Evolutionary conservation across 2,797 vertebrate genomes (phyloP).

Genomic region (Sebastes diaconus): DNA sequence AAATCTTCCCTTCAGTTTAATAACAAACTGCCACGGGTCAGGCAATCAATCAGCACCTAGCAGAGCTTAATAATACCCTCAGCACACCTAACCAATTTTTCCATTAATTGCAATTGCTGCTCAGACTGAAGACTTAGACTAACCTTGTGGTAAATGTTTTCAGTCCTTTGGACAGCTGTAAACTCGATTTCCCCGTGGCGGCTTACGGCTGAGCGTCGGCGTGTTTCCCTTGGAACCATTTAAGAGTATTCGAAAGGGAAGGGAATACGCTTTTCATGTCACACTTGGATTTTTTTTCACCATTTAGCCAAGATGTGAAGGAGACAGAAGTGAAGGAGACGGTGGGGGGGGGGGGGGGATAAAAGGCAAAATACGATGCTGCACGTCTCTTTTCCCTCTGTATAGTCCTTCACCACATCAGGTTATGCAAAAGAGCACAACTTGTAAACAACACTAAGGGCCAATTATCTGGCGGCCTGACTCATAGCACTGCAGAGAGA

Average conservation of each 20-base stretch:
- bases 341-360: not conserved
- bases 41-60: not conserved
- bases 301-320: not conserved
- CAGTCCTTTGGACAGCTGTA: not conserved
- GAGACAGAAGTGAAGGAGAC: not conserved
- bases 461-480: conserved; percentile 54
- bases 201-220: not conserved
- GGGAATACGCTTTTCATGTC: not conserved
- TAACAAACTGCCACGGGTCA: not conserved
- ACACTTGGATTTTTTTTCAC: not conserved
- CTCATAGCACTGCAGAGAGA: conserved; percentile 15
- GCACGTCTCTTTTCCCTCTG: not conserved
- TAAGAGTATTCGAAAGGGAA: not conserved
- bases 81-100: not conserved
- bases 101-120: not conserved
- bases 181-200: not conserved
- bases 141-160: not conserved
- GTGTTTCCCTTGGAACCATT: not conserved
- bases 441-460: conserved; percentile 56
- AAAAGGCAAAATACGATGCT: not conserved
- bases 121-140: not conserved
- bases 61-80: not conserved
- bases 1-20: conserved; percentile 3
- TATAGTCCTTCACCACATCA: conserved; percentile 2
- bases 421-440: conserved; percentile 12